Evolutionary conservation across 2,797 vertebrate species (phyloP), one percentile per base, ranked within the genome.

Genomic region (Phataginus tricuspis): DNA sequence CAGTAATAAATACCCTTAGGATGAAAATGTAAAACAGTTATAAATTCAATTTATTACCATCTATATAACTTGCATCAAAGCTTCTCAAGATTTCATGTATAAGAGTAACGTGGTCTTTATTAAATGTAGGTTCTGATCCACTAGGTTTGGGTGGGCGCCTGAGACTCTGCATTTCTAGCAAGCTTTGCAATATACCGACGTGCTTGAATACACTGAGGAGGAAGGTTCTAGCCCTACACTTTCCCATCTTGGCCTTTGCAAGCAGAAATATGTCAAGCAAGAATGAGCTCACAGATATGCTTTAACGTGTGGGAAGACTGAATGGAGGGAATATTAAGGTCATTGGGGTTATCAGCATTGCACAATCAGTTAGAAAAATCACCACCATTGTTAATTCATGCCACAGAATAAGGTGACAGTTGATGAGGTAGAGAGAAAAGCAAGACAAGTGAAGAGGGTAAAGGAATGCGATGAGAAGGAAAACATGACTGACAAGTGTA

Each of bases 261-360:
- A 21, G 25, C 42, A 87, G 42, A 90, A 31, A 37, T 13, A 61
- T 55, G 37, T 85, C 68, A 91, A 83, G 64, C n/a, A 94, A 91
- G 37, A 61, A 61, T 7, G 7, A 87, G 1, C 15, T 93, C 59
- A 90, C 53, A 71, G 49, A 13, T 42, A 6, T 34, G 18, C 57
- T 27, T 93, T 59, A 49, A 85, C 7, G 8, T 9, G 27, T 51
- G 39, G 21, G 18, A 78, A 71, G 53, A 80, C 25, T 34, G 64
- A 94, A 55, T 31, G 72, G 34, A 77, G 51, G 80, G 51, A 84
- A 19, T 53, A 39, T 25, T 53, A 53, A 93, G 91, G 71, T 93
- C 83, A 90, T 7, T 37, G 61, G 37, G 66, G 16, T 68, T 72
- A 14, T 89, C 77, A 90, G 15, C 51, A 2, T 83, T 45, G 31